Conservation (phyloP, 2,797 vertebrate species). For the Dallia pectoralis region DNA sequence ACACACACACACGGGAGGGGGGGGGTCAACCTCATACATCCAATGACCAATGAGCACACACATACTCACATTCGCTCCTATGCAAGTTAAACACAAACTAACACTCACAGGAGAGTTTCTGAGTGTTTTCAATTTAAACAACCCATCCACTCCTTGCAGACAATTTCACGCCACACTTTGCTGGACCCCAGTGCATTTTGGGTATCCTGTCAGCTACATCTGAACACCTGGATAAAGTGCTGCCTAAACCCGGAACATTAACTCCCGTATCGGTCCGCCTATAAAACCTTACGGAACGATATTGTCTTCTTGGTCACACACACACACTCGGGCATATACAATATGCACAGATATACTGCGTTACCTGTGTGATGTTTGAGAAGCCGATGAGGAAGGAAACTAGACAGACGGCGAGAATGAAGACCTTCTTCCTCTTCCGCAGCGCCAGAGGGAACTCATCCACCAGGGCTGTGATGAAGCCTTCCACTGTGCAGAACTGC, state of each 20-base stretch:
- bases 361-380: conserved; percentile 92
- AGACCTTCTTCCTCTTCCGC: conserved; percentile 86
- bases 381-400: conserved; percentile 88
- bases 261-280: no score
- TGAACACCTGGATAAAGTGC: no score
- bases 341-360: background rate
- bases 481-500: conserved; percentile 92
- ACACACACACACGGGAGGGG: conserved; percentile 11
- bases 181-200: no score
- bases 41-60: conserved; percentile 44
- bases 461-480: conserved; percentile 89
- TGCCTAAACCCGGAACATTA: no score
- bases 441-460: conserved; percentile 85
- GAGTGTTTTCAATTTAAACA: no score
- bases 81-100: conserved; percentile 55
- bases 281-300: no score
- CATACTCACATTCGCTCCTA: conserved; percentile 58
- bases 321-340: conserved; percentile 37
- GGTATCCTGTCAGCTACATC: no score
- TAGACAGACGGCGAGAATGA: conserved; percentile 85
- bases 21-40: conserved; percentile 12
- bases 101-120: no score
- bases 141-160: no score
- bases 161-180: no score
- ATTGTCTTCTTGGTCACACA: background rate